Evolutionary conservation across 1,140 invertebrate species (phyloP), one percentile per base, ranked within the genome.

Genomic region (Xylocopa sonorina): DNA sequence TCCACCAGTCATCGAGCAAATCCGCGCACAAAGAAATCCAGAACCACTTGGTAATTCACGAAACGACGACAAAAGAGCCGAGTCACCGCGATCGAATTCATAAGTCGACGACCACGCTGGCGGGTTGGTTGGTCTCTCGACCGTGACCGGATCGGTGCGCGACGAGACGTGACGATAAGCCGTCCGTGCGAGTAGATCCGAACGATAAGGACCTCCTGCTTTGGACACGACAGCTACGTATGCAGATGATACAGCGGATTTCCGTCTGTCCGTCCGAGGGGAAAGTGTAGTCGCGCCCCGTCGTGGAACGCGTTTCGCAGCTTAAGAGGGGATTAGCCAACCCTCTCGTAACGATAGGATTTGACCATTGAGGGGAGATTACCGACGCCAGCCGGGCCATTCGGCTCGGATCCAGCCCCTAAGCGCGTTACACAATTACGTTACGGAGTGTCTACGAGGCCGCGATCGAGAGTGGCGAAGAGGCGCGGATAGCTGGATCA

Each of bases 391-490:
- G 73, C n/a, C 63, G 53, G 81, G 78, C 78, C 82, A 73, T 81
- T 76, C 78, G 73, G 41, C 55, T 73, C 57, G 78, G 68, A 85
- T 84, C 78, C 74, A 71, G 78, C 82, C 41, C n/a, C 84, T 85
- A 85, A 85, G 82, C 83, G 78, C 76, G 82, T 85, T 85, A 81
- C 83, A 81, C 82, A 81, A 84, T 85, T 85, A 85, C 82, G 79
- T 38, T 41, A 32, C 41, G 29, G 72, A 73, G 69, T 85, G 51
- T 60, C 78, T 48, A 48, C 32, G 68, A 69, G 67, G 63, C 46
- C 73, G 69, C 63, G 62, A 24, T 71, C 82, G 66, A 84, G 66
- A 84, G 71, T 80, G 83, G 75, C 60, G 66, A 69, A 80, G n/a
- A 63, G 55, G 67, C 78, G 43, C 78, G n/a, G 67, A 71, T 66